Percentiles rank a stretch among this genome's conserved stretches.
phyloP scores from a whole-genome alignment of 2,888 invertebrate genomes.

The Cephus pulcher region DNA sequence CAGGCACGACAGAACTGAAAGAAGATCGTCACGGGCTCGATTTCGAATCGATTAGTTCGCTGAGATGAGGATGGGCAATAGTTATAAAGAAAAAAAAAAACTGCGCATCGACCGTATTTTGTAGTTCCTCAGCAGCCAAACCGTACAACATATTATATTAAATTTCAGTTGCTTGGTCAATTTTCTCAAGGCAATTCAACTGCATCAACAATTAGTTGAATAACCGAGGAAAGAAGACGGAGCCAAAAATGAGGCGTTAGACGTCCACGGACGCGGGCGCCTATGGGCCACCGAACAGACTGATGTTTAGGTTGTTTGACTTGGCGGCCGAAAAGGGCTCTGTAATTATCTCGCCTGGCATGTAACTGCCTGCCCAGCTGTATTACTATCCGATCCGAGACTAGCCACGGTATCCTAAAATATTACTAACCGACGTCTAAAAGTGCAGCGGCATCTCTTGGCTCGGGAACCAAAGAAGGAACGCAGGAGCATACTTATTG shows the following conservation, averaged over 20 bases:
- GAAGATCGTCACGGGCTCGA: constrained; percentile 38
- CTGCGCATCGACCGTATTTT: too few relatives aligned
- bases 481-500: background rate
- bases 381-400: constrained; percentile 50
- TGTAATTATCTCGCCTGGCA: constrained; percentile 66
- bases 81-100: too few relatives aligned
- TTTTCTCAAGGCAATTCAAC: too few relatives aligned
- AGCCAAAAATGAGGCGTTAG: background rate
- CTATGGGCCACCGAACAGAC: constrained; percentile 40
- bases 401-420: constrained; percentile 6
- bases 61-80: constrained; percentile 8
- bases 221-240: too few relatives aligned
- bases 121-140: too few relatives aligned
- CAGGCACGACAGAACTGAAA: constrained; percentile 33
- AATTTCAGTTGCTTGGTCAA: too few relatives aligned
- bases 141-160: too few relatives aligned
- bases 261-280: constrained; percentile 42
- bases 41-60: constrained; percentile 37
- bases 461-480: too few relatives aligned
- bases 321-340: constrained; percentile 62
- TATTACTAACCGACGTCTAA: background rate
- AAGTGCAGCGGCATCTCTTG: too few relatives aligned
- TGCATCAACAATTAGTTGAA: too few relatives aligned
- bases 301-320: constrained; percentile 65
- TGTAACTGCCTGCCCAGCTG: constrained; percentile 61